Evolutionary conservation across 2,888 invertebrate genomes (phyloP).

Genomic region (Leptinotarsa tumamoca): DNA sequence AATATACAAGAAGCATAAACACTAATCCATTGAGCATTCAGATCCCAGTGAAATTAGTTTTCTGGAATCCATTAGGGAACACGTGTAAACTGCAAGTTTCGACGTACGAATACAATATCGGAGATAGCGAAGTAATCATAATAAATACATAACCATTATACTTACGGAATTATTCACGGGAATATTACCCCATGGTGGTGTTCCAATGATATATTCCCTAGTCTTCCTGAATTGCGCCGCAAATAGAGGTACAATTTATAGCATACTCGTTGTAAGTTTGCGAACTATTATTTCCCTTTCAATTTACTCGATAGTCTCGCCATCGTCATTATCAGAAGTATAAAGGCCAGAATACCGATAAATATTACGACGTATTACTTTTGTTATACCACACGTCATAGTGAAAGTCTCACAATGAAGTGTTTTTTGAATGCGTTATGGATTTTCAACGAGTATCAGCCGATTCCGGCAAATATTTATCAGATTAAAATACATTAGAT

Average conservation of each 20-base stretch:
- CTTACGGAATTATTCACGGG: constrained; percentile 38
- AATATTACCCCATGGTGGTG: constrained; percentile 33
- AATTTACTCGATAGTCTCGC: background rate
- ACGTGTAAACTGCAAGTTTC: constrained; percentile 8
- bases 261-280: constrained; percentile 9
- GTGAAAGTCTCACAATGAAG: too few relatives aligned
- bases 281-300: constrained; percentile 18
- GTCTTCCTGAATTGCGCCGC: constrained; percentile 26
- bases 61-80: constrained; percentile 8
- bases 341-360: too few relatives aligned
- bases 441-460: too few relatives aligned
- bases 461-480: too few relatives aligned
- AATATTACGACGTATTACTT: too few relatives aligned
- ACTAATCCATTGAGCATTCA: background rate
- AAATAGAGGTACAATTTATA: constrained; percentile 23
- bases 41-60: constrained; percentile 6
- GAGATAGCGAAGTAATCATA: constrained; percentile 37
- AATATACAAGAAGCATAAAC: background rate
- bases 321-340: background rate
- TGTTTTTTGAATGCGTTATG: too few relatives aligned
- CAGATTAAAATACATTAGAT: too few relatives aligned
- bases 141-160: constrained; percentile 40
- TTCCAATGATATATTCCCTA: constrained; percentile 33
- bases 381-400: too few relatives aligned
- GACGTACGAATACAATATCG: constrained; percentile 7